These are phyloP conservation scores for Halyomorpha halys DNA, from an alignment of 1,140 invertebrate genomes.

Conservation along the genomic window DNA sequence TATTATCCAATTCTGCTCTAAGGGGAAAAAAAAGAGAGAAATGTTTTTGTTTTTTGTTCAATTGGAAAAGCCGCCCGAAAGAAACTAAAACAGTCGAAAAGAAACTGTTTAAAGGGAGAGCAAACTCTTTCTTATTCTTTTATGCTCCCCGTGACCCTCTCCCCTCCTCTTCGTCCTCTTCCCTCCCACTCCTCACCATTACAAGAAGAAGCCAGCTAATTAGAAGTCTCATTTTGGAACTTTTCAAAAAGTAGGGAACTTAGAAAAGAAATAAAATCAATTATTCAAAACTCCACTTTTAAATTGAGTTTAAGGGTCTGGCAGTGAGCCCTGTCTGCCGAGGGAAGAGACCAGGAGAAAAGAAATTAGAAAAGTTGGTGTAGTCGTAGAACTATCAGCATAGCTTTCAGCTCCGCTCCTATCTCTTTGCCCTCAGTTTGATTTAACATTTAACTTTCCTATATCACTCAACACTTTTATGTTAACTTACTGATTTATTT, in stretches of 20 bases:
- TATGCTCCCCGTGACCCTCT: not conserved
- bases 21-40: no score
- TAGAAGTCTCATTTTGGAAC: slow-evolving; percentile 5
- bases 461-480: no score
- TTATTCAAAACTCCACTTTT: slow-evolving; percentile 10
- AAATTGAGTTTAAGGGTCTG: slow-evolving; percentile 10
- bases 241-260: slow-evolving; percentile 8
- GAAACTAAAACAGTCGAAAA: no score
- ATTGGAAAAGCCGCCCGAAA: no score
- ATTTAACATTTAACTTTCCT: no score
- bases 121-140: no score
- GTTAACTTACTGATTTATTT: no score
- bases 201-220: not conserved
- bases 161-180: not conserved
- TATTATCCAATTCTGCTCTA: no score
- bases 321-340: not conserved
- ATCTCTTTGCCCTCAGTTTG: no score
- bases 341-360: not conserved
- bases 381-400: not conserved
- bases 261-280: slow-evolving; percentile 3
- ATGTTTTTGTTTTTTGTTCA: no score
- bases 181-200: not conserved
- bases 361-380: slow-evolving; percentile 1
- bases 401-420: no score
- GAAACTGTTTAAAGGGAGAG: no score